Conservation (phyloP, 1,140 invertebrate genomes). For the Drosophila mayri region DNA sequence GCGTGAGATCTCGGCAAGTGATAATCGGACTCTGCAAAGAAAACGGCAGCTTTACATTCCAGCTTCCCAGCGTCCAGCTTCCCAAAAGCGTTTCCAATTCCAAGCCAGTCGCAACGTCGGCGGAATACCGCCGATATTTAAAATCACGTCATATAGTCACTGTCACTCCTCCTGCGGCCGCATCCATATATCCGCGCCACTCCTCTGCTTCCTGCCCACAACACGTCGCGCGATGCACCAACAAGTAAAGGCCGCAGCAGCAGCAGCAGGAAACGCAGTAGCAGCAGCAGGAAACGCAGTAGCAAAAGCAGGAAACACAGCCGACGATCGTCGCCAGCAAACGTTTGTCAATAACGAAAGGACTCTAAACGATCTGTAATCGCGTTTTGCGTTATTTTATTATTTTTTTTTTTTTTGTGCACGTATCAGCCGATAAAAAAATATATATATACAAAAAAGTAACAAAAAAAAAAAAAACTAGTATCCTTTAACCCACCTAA, state of each 20-base stretch:
- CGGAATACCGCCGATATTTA: conserved; percentile 33
- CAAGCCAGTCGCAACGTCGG: conserved; percentile 72
- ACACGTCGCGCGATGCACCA: conserved; percentile 61
- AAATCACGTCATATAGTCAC: conserved; percentile 9
- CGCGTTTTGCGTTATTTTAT: conserved; percentile 3
- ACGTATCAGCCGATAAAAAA: conserved; percentile 26
- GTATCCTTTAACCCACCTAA: conserved; percentile 1
- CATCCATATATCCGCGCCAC: neutral
- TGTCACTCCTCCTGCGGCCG: conserved; percentile 16
- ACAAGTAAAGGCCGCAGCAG: conserved; percentile 37
- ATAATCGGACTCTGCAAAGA: conserved; percentile 18
- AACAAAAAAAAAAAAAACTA: neutral
- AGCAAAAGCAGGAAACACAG: conserved; percentile 7
- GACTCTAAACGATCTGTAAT: conserved; percentile 31
- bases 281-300: conserved; percentile 1
- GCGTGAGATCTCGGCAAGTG: conserved; percentile 27
- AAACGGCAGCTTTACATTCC: conserved; percentile 42
- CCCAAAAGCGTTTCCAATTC: conserved; percentile 76
- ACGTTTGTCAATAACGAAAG: conserved; percentile 22
- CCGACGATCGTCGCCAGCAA: conserved; percentile 2
- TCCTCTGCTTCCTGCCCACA: conserved; percentile 29
- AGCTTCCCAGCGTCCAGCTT: conserved; percentile 51
- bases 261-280: conserved; percentile 52
- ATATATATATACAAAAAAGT: neutral
- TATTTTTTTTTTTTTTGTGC: conserved; percentile 49